Percentiles rank a stretch among this genome's conserved stretches.
phyloP scores from a whole-genome alignment of 2,888 invertebrate genomes.

The Stratiomys singularior region DNA sequence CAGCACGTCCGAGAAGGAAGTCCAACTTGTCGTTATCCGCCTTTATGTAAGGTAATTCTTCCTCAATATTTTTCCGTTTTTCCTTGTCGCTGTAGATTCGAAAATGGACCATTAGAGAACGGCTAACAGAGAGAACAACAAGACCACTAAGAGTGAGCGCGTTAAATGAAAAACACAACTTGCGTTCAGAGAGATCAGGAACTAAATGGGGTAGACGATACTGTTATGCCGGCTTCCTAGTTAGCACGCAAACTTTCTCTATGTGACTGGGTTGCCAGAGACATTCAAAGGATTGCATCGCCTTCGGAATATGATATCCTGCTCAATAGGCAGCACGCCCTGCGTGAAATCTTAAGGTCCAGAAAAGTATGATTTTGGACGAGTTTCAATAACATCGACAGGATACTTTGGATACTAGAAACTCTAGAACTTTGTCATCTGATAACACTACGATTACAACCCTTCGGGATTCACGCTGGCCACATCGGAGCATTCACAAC shows the following conservation, averaged over 20 bases:
- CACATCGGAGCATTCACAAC: neutral
- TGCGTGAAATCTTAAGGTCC: too few species aligned
- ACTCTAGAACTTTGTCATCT: neutral
- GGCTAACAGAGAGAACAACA: conserved; percentile 9
- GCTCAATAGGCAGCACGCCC: too few species aligned
- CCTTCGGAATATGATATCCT: too few species aligned
- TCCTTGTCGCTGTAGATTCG: conserved; percentile 51
- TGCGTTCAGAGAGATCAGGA: conserved; percentile 67
- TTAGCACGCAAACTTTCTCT: neutral
- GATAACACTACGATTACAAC: neutral
- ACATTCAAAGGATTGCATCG: too few species aligned
- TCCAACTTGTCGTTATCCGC: neutral
- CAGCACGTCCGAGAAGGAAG: neutral
- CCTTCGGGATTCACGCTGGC: neutral
- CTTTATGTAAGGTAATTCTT: neutral
- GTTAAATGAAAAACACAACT: conserved; percentile 65
- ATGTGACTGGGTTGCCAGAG: conserved; percentile 15
- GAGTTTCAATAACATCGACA: too few species aligned
- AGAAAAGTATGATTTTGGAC: too few species aligned
- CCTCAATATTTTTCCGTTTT: neutral
- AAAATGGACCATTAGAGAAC: conserved; percentile 52
- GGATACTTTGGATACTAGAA: too few species aligned
- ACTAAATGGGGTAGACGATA: conserved; percentile 63
- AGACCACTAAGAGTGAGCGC: conserved; percentile 29
- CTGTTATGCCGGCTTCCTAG: conserved; percentile 36